These are phyloP conservation scores for Trinorchestia longiramus DNA, from an alignment of 1,140 invertebrate species.

Conservation along the genomic window DNA sequence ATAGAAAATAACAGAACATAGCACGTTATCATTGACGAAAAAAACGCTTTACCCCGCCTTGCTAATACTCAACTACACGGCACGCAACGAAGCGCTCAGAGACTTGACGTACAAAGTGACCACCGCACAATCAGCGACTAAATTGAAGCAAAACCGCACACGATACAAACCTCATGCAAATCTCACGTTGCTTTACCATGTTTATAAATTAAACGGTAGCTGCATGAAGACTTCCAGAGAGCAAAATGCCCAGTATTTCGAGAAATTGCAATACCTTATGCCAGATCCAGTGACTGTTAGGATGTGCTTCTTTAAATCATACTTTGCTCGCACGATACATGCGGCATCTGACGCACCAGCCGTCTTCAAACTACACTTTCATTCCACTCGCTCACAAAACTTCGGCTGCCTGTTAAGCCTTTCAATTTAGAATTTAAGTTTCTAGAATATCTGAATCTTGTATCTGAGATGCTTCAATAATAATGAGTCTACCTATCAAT, in stretches of 20 bases:
- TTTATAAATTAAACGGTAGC: background rate
- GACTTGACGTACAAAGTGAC: too few relatives aligned
- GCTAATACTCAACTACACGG: background rate
- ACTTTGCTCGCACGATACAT: background rate
- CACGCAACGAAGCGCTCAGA: background rate
- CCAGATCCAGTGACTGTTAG: background rate
- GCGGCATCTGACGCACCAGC: too few relatives aligned
- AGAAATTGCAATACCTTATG: background rate
- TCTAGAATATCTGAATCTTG: background rate
- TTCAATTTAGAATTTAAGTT: background rate
- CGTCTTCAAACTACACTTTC: background rate
- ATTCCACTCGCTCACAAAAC: background rate
- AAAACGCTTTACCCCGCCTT: background rate
- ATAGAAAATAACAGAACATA: too few relatives aligned
- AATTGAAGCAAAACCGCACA: background rate
- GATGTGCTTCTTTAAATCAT: background rate
- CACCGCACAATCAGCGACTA: background rate
- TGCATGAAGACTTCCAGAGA: background rate
- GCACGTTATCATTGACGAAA: too few relatives aligned
- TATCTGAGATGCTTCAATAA: background rate
- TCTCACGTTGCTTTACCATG: background rate
- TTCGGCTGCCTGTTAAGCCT: background rate
- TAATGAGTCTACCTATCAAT: background rate
- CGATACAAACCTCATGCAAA: background rate
- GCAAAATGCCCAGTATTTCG: background rate